These are phyloP conservation scores for Rhamphomyia laevipes DNA, from an alignment of 2,888 invertebrate genomes.

Conservation along the genomic window DNA sequence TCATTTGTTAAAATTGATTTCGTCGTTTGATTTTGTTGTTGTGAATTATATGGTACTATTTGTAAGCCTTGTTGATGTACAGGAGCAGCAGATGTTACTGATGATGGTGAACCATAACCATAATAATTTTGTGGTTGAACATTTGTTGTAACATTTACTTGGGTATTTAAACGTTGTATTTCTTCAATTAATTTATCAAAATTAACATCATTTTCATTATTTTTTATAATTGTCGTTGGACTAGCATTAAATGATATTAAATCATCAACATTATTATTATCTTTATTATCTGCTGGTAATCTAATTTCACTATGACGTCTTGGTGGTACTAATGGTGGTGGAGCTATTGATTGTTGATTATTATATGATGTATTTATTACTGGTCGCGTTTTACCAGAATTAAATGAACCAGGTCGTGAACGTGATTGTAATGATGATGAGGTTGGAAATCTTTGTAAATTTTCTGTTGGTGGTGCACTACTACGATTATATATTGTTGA, in stretches of 20 bases:
- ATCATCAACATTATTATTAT: constrained; percentile 40
- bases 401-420: constrained; percentile 46
- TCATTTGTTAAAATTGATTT: constrained; percentile 32
- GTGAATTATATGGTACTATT: constrained; percentile 13
- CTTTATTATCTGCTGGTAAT: constrained; percentile 11
- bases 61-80: constrained; percentile 20
- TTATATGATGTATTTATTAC: not conserved
- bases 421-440: constrained; percentile 29
- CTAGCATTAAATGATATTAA: constrained; percentile 56
- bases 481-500: constrained; percentile 7
- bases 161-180: constrained; percentile 35
- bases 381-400: constrained; percentile 28
- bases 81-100: constrained; percentile 10
- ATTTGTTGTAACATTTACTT: not conserved
- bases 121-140: constrained; percentile 25
- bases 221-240: constrained; percentile 41
- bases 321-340: constrained; percentile 34
- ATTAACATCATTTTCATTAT: constrained; percentile 41
- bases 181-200: constrained; percentile 50
- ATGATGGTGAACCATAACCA: constrained; percentile 19
- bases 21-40: constrained; percentile 4
- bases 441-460: not conserved
- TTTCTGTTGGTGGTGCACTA: constrained; percentile 5
- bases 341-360: constrained; percentile 31
- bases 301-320: constrained; percentile 19